Base-by-base conservation (phyloP, 2,113 vertebrate genomes). In the Atlantisia rogersi region DNA sequence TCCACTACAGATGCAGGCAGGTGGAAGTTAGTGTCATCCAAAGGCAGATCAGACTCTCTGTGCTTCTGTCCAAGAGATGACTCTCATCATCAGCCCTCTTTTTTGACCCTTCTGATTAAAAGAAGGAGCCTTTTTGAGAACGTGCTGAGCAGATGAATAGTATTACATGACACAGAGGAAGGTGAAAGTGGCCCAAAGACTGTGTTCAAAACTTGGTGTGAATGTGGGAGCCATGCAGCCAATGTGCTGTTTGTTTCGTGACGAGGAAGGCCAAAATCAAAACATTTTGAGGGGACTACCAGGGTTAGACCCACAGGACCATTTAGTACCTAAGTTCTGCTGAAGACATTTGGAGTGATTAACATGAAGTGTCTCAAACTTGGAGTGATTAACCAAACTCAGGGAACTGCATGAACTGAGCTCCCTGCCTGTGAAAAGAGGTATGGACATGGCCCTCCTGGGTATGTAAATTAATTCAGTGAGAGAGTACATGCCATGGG, bases 71-170 rank as follows among this genome's bases (percentile, higher is more conserved):
- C 71, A 56, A 63, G 39, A 42, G 14, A n/a, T 16, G 8, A 63
- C 14, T 40, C 46, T 48, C 11, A 11, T 48, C 11, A 48, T 22
- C 21, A 22, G 28, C 4, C 48, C 16, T 56, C 71, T 15, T 11
- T 88, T 80, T 88, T 62, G 68, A 63, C 9, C 7, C 9, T 67
- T 59, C n/a, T 79, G 13, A 32, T 82, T 60, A 37, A 55, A 86
- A 55, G 55, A 42, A 76, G 44, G 37, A 69, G 5, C 14, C 39
- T 86, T 78, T 46, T 46, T 52, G n/a, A 44, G 74, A 71, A 44
- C 0, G 0, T 55, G 50, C 11, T 67, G 74, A 62, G 40, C 16
- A 48, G 29, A 53, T 46, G n/a, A 68, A 8, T 8, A 58, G 4
- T 50, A 18, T 39, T 68, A 81, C 93, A 60, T 59, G 39, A 59